A percentile compares a stretch with the other conserved stretches of the same genome.
phyloP scores from a whole-genome alignment of 2,888 invertebrate species.

The Amiota mariae region DNA sequence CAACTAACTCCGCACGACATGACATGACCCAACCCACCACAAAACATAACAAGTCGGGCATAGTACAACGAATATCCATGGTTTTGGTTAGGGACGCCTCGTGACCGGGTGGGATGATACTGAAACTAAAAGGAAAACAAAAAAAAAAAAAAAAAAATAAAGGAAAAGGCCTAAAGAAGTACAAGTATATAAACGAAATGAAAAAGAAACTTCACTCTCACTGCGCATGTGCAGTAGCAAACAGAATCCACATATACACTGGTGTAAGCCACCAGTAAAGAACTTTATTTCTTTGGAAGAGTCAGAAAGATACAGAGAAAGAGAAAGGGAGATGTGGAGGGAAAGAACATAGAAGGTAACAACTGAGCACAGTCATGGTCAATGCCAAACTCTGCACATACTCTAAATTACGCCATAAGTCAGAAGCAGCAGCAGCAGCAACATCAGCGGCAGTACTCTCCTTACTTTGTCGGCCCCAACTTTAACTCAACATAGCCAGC shows the following conservation, averaged over 20 bases:
- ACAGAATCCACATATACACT: constrained; percentile 21
- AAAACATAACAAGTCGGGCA: constrained; percentile 18
- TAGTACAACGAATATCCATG: constrained; percentile 18
- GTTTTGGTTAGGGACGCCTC: neutral
- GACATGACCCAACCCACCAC: constrained; percentile 20
- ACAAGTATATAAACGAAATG: constrained; percentile 18
- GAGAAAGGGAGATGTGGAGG: too few species aligned
- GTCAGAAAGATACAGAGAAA: too few species aligned
- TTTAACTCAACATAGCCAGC: neutral
- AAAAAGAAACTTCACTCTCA: constrained; percentile 44
- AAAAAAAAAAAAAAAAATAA: constrained; percentile 35
- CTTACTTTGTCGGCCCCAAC: neutral
- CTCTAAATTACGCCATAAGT: constrained; percentile 23
- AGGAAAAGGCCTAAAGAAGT: constrained; percentile 36
- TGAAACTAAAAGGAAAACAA: neutral
- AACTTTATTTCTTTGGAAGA: neutral
- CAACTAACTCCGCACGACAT: neutral
- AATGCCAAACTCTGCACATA: constrained; percentile 30
- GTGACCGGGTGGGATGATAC: constrained; percentile 13
- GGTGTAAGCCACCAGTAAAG: neutral
- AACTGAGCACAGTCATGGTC: constrained; percentile 29
- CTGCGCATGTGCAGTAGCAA: constrained; percentile 56
- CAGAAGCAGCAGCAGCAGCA: constrained; percentile 1
- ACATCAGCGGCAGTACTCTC: neutral
- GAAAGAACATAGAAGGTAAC: neutral